Base-by-base conservation (phyloP, 2,113 vertebrate genomes). In the Onychorhynchus coronatus region DNA sequence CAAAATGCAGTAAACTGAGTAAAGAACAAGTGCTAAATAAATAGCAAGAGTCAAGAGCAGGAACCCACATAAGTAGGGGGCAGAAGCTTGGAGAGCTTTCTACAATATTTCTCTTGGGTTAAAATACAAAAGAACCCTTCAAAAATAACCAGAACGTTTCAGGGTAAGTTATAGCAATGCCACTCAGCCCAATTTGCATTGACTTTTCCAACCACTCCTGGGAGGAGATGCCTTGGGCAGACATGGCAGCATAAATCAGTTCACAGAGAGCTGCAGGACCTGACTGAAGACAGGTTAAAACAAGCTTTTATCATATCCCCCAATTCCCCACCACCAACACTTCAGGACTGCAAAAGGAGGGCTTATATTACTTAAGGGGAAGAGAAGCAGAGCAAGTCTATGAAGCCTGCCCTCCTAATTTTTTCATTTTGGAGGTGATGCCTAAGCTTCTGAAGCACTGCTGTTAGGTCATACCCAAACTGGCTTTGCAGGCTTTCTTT, bases 1-100 rank as follows among this genome's bases (percentile, higher is more conserved):
- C 97, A 95, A 91, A 88, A 88, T 81, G 94, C 80, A 95, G 93
- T 97, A 95, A 90, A 90, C 72, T 92, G 79, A 94, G 93, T 89
- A 96, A 96, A 96, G 95, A 97, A 93, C 92, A 95, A 97, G 96
- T 94, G 65, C 85, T 91, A 96, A 97, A 97, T 97, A 97, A 97
- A 97, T 96, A 97, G 93, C 91, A 77, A 81, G 91, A 93, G 88
- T 96, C 96, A 97, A 97, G 96, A 97, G 92, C 93, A 96, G 85
- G 50, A 95, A 94, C 96, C 91, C 93, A 95, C 89, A 74, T 88
- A 93, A 97, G 89, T 77, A 95, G 79, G 91, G 95, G 91, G 89
- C 89, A 95, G 92, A 91, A 84, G 85, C 81, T 88, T 82, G 78
- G 85, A 41, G 44, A 96, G 84, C 94, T 95, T 96, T 93, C 91